phyloP scores from a whole-genome alignment of 2,113 vertebrate species.

The Hipposideros armiger region DNA sequence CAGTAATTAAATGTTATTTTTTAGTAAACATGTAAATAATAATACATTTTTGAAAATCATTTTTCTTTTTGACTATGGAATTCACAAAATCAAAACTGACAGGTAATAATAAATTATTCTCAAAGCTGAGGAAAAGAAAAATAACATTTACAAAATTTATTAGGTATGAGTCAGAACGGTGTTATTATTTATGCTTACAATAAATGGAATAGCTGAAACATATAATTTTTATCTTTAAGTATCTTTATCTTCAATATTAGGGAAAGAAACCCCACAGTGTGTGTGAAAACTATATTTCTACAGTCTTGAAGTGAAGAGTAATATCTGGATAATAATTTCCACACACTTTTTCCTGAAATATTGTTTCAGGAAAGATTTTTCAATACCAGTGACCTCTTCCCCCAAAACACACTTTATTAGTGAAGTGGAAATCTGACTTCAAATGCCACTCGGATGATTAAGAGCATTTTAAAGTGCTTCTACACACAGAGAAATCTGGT shows the following conservation, averaged over 20 bases:
- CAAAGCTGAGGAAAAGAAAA: conserved; percentile 35
- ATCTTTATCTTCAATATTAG: background rate
- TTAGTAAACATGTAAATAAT: background rate
- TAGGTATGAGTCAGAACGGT: background rate
- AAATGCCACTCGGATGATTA: background rate
- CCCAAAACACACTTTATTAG: background rate
- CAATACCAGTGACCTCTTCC: background rate
- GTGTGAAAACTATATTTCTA: background rate
- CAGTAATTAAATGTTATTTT: background rate
- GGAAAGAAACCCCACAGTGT: background rate
- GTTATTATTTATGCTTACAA: background rate
- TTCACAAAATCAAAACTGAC: background rate
- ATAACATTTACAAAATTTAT: background rate
- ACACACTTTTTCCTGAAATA: background rate
- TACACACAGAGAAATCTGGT: background rate
- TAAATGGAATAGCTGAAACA: background rate
- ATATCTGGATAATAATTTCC: background rate
- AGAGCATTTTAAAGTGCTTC: background rate
- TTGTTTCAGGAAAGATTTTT: background rate
- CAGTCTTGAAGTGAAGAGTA: background rate
- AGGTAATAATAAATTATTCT: background rate
- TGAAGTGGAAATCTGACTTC: background rate
- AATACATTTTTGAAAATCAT: background rate
- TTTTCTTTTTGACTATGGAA: background rate
- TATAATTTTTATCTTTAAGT: background rate